Evolutionary conservation across 2,113 vertebrate genomes (phyloP).

Genomic region (Phycodurus eques): DNA sequence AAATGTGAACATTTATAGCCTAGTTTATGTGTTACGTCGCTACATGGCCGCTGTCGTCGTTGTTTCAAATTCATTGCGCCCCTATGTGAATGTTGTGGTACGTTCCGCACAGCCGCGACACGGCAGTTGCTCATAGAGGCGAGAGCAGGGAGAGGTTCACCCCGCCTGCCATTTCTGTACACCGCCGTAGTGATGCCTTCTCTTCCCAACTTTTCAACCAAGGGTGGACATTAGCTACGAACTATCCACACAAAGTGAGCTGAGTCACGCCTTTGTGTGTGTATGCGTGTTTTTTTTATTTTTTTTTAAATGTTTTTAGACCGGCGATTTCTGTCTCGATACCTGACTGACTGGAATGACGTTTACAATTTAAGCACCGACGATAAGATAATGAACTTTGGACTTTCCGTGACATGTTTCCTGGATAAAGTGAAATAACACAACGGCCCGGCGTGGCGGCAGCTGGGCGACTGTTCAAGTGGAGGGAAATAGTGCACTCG

Average conservation of each 20-base stretch:
- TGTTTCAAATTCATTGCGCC: slow-evolving; percentile 21
- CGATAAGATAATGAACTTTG: slow-evolving; percentile 77
- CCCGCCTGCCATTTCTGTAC: slow-evolving; percentile 63
- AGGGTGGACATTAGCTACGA: slow-evolving; percentile 39
- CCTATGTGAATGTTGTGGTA: slow-evolving; percentile 55
- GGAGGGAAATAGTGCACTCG: slow-evolving; percentile 52
- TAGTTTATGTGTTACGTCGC: rapidly evolving
- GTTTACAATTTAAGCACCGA: slow-evolving; percentile 26
- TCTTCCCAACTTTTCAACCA: slow-evolving; percentile 62
- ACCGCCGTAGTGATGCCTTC: slow-evolving; percentile 50
- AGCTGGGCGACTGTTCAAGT: slow-evolving; percentile 68
- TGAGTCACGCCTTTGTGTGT: background rate
- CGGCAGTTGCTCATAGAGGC: slow-evolving; percentile 63
- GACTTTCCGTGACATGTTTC: slow-evolving; percentile 74
- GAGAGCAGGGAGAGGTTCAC: slow-evolving; percentile 58
- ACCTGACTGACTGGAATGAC: slow-evolving; percentile 30
- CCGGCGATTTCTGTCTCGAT: slow-evolving; percentile 40
- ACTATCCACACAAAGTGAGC: slow-evolving; percentile 12
- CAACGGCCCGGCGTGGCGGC: slow-evolving; percentile 74
- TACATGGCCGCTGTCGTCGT: slow-evolving; percentile 8
- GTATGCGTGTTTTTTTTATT: slow-evolving; percentile 1
- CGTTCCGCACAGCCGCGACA: slow-evolving; percentile 70
- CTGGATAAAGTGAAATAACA: slow-evolving; percentile 70
- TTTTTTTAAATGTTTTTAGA: background rate
- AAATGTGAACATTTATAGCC: no score